Base-by-base conservation (phyloP, 2,888 invertebrate species). In the Cyaniris semiargus region DNA sequence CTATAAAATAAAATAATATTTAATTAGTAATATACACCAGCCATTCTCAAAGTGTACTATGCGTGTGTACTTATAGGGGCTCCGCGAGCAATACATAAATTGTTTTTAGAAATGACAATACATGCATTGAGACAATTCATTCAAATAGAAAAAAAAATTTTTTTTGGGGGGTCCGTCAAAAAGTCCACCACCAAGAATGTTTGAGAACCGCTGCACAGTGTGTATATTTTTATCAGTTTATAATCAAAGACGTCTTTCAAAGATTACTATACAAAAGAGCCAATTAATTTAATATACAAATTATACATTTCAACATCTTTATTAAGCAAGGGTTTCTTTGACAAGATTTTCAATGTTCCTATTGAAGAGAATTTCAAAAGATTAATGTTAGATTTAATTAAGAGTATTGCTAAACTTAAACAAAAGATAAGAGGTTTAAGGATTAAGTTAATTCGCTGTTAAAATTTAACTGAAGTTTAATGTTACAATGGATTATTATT, bases 351-450 rank as follows among this genome's bases (percentile, higher is more conserved):
- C 23, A 60, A 60, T 23, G 60, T 58, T 66, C 21, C 27, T 23
- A 66, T 66, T 27, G 27, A 66, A 66, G 23, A 27, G 60, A 23
- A 27, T 66, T 66, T 66, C 27, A 15, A 66, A 66, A 66, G 66
- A 18, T 66, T 6, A 66, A 66, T 66, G 66, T 66, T 31, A 66
- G 27, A 66, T 66, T 66, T 66, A 66, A 66, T 66, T 31, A 66
- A 23, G 13, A 31, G 66, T 31, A 18, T 66, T 66, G 27, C 66
- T 66, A 1, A 66, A 66, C 27, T 27, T 27, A 31, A 66, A 66
- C 66, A 66, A 66, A 66, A 31, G 66, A 66, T 31, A 66, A 66
- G 27, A 31, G 60, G 60, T 60, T 27, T 23, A 13, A 18, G 27
- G 66, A 66, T 66, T 66, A 27, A 66, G 66, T 66, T 66, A 66